Evolutionary conservation across 2,888 invertebrate genomes (phyloP), one percentile per base, ranked within the genome.

Genomic region (Thumatha senex): DNA sequence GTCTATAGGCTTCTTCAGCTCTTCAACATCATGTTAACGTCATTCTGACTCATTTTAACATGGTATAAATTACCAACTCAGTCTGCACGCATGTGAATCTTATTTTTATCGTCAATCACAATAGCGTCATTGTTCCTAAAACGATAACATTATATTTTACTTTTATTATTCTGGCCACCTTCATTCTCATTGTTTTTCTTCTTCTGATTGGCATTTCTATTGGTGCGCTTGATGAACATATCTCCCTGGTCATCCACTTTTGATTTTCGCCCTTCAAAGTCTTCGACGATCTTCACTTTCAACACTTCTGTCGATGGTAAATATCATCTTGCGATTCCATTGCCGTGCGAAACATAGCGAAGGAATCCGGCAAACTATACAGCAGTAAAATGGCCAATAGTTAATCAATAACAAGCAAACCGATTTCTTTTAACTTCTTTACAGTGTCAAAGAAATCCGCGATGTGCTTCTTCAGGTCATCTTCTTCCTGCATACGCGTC

Each of bases 281-380:
- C 46, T 45, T 58, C 58, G 7, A 58, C 15, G 8, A 62, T 57
- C 29, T 58, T 56, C 8, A 61, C 50, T 30, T 56, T 58, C 9
- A 58, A 40, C 38, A 43, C 38, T 39, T 58, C 56, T 3, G 54
- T 58, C n/a, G 48, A 52, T 13, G 58, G 60, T 42, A 63, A 41
- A 40, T 60, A n/a, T n/a, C 53, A 39, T 58, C 60, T 56, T 9
- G 35, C 5, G 35, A 36, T 51, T 63, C 59, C 12, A 63, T 63
- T 45, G 58, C 62, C 18, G 56, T 36, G 12, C 35, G 7, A 36
- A 61, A 61, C 58, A 58, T 58, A 8, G 46, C 42, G 44, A 36
- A n/a, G n/a, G n/a, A n/a, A n/a, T n/a, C n/a, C n/a, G n/a, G n/a
- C n/a, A n/a, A n/a, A n/a, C n/a, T n/a, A n/a, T n/a, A n/a, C n/a